Conservation (phyloP, 1,140 invertebrate genomes). For the Colletes gigas region DNA sequence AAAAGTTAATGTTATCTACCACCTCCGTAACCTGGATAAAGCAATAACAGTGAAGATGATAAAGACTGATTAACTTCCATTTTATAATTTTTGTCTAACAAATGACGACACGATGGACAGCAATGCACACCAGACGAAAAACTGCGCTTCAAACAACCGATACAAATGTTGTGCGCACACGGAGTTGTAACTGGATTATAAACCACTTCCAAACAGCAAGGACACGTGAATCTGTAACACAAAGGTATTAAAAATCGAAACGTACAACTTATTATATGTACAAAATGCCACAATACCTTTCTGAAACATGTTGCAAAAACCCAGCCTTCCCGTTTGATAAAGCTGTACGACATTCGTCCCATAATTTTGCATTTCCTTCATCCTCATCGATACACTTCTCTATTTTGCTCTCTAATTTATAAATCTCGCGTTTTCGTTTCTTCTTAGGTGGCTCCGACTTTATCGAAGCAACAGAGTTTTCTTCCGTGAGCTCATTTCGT, state of each 20-base stretch:
- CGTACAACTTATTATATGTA: not conserved
- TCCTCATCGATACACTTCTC: slow-evolving; percentile 84
- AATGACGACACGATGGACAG: slow-evolving; percentile 87
- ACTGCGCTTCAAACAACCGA: slow-evolving; percentile 85
- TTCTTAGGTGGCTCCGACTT: slow-evolving; percentile 58
- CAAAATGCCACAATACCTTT: slow-evolving; percentile 72
- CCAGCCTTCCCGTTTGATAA: slow-evolving; percentile 78
- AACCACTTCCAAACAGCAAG: slow-evolving; percentile 90
- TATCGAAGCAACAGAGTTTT: slow-evolving; percentile 49
- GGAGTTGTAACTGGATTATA: slow-evolving; percentile 87
- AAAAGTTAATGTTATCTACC: slow-evolving; percentile 71
- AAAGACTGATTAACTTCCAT: slow-evolving; percentile 83
- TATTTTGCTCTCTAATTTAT: slow-evolving; percentile 80
- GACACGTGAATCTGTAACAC: slow-evolving; percentile 86
- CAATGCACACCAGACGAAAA: slow-evolving; percentile 85
- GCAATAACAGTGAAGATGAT: slow-evolving; percentile 79
- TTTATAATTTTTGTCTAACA: slow-evolving; percentile 83
- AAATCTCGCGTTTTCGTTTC: slow-evolving; percentile 79
- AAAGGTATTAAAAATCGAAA: slow-evolving; percentile 36
- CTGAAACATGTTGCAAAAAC: slow-evolving; percentile 63
- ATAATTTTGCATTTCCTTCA: slow-evolving; percentile 85
- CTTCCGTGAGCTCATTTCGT: slow-evolving; percentile 41
- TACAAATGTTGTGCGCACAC: slow-evolving; percentile 90
- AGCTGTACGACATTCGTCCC: slow-evolving; percentile 83
- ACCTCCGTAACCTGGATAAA: slow-evolving; percentile 86